A percentile compares a stretch with the other conserved stretches of the same genome.
phyloP scores from a whole-genome alignment of 2,113 vertebrate genomes.

The Indicator maculatus region DNA sequence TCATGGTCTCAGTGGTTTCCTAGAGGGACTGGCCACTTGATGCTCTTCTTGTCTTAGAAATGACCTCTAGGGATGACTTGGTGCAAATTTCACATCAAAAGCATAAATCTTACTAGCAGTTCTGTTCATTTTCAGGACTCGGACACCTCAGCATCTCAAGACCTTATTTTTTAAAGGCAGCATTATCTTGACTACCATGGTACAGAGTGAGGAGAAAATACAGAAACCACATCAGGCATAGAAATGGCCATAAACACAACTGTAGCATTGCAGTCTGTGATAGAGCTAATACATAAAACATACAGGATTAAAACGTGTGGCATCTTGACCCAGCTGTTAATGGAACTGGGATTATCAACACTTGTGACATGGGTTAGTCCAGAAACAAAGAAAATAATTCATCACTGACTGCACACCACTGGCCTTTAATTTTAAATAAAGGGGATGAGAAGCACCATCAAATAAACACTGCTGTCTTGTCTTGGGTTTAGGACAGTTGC shows the following conservation, averaged over 20 bases:
- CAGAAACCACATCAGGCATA: not conserved
- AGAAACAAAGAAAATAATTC: slow-evolving; percentile 38
- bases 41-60: not conserved
- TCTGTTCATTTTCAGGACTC: not conserved
- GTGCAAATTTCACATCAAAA: slow-evolving; percentile 16
- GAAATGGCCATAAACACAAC: not conserved
- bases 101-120: not conserved
- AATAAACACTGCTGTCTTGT: not conserved
- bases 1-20: not conserved
- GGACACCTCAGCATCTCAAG: not conserved
- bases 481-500: not conserved
- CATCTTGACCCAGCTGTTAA: slow-evolving; percentile 1
- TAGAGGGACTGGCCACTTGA: not conserved
- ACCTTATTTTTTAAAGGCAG: not conserved
- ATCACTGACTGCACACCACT: not conserved
- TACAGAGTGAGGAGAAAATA: not conserved
- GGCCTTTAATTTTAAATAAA: slow-evolving; percentile 6
- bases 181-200: not conserved
- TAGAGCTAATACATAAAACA: slow-evolving; percentile 32
- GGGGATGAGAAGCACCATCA: not conserved
- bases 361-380: not conserved
- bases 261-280: not conserved
- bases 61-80: not conserved
- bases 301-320: not conserved
- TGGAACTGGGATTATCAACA: not conserved